Percentiles rank a stretch among this genome's conserved stretches.
phyloP scores from a whole-genome alignment of 1,140 invertebrate species.

The Cherax destructor region DNA sequence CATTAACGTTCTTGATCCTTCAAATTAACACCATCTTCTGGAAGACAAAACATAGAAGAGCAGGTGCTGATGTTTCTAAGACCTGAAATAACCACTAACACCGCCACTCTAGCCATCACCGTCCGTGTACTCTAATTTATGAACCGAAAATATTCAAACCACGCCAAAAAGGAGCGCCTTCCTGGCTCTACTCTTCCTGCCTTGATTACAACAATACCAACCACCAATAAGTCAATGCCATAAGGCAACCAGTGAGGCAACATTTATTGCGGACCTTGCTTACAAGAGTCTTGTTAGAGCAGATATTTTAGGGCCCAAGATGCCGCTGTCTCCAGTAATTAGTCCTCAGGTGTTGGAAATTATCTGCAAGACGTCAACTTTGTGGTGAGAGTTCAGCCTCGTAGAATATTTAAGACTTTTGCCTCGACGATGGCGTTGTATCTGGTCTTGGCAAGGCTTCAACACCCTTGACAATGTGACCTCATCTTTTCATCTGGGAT shows the following conservation, averaged over 20 bases:
- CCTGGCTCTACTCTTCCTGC: slow-evolving; percentile 35
- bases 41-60: too few relatives aligned
- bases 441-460: slow-evolving; percentile 31
- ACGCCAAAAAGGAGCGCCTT: slow-evolving; percentile 30
- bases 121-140: slow-evolving; percentile 66
- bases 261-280: slow-evolving; percentile 21
- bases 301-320: slow-evolving; percentile 11
- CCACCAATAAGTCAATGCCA: slow-evolving; percentile 61
- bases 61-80: too few relatives aligned
- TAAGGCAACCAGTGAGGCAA: neutral
- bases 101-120: slow-evolving; percentile 22
- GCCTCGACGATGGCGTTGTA: neutral
- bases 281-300: slow-evolving; percentile 13
- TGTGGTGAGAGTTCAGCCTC: neutral
- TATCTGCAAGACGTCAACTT: neutral
- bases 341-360: slow-evolving; percentile 15
- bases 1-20: too few relatives aligned
- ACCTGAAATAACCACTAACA: too few relatives aligned
- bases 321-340: slow-evolving; percentile 23
- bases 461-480: slow-evolving; percentile 56
- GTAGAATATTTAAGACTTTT: neutral
- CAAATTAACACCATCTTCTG: too few relatives aligned
- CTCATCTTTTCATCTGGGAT: slow-evolving; percentile 51
- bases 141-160: slow-evolving; percentile 64
- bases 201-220: slow-evolving; percentile 62